Evolutionary conservation across 2,888 invertebrate species (phyloP).

Genomic region (Agrenia bidenticulata): DNA sequence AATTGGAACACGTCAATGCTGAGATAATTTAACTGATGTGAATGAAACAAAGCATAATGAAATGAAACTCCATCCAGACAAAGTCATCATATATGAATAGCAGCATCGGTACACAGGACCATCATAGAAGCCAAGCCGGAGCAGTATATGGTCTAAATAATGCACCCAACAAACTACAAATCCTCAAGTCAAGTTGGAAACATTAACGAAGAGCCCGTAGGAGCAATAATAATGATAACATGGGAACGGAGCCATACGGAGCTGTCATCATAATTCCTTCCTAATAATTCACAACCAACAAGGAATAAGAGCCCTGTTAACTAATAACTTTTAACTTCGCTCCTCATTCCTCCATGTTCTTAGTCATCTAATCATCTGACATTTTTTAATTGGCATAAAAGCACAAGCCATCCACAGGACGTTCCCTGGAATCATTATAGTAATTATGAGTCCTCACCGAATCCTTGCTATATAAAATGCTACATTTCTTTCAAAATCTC

Average conservation of each 20-base stretch:
- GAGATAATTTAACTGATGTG: conserved; percentile 21
- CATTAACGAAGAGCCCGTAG: conserved; percentile 10
- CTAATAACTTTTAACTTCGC: conserved; percentile 15
- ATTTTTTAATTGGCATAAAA: conserved; percentile 13
- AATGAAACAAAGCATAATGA: conserved; percentile 15
- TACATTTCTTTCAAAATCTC: conserved; percentile 3
- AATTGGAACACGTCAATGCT: conserved; percentile 36
- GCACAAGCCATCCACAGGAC: conserved; percentile 16
- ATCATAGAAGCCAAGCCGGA: background rate
- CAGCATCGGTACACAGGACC: background rate
- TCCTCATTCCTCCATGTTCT: background rate
- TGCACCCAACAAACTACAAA: background rate
- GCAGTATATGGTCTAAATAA: background rate
- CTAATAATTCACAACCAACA: conserved; percentile 18
- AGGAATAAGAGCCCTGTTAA: background rate
- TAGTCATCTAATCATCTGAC: conserved; percentile 3
- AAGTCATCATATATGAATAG: conserved; percentile 3
- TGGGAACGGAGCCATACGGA: conserved; percentile 15
- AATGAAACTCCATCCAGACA: background rate
- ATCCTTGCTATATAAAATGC: background rate
- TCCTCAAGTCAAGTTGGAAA: conserved; percentile 7
- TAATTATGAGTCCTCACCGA: background rate
- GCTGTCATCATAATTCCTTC: conserved; percentile 24
- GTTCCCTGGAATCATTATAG: background rate
- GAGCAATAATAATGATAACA: conserved; percentile 18